Percentiles rank a stretch among this genome's conserved stretches.
phyloP scores from a whole-genome alignment of 1,140 invertebrate genomes.

The Dreissena rostriformis region DNA sequence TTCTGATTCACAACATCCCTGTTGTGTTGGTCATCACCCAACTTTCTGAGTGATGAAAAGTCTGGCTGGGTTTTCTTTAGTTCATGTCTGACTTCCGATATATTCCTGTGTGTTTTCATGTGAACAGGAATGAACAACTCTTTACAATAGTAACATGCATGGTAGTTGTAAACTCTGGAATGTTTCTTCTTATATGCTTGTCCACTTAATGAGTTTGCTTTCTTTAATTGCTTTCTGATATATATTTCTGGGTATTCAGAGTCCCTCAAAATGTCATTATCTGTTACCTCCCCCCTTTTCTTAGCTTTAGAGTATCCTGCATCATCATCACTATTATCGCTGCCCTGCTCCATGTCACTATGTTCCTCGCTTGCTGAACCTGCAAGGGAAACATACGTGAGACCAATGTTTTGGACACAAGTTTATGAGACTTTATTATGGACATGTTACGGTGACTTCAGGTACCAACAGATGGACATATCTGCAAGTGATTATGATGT shows the following conservation, averaged over 20 bases:
- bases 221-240: constrained; percentile 18
- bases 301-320: neutral
- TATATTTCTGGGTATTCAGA: neutral
- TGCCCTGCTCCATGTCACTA: neutral
- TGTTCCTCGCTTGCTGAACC: neutral
- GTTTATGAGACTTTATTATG: too few species aligned
- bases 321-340: neutral
- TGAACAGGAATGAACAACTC: neutral
- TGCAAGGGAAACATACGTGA: neutral
- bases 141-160: neutral
- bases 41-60: neutral
- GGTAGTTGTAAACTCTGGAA: constrained; percentile 1
- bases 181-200: constrained; percentile 15
- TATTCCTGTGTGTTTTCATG: constrained; percentile 20
- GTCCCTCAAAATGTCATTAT: constrained; percentile 6
- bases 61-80: constrained; percentile 1
- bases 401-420: too few species aligned
- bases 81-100: neutral
- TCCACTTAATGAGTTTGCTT: neutral
- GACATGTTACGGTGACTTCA: too few species aligned
- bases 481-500: too few species aligned
- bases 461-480: too few species aligned
- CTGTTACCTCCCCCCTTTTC: neutral
- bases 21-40: constrained; percentile 18
- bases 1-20: neutral